Percentiles rank a stretch among this genome's conserved stretches.
Evolutionary conservation across 2,113 vertebrate genomes (phyloP).

Genomic region (Oreochromis niloticus): DNA sequence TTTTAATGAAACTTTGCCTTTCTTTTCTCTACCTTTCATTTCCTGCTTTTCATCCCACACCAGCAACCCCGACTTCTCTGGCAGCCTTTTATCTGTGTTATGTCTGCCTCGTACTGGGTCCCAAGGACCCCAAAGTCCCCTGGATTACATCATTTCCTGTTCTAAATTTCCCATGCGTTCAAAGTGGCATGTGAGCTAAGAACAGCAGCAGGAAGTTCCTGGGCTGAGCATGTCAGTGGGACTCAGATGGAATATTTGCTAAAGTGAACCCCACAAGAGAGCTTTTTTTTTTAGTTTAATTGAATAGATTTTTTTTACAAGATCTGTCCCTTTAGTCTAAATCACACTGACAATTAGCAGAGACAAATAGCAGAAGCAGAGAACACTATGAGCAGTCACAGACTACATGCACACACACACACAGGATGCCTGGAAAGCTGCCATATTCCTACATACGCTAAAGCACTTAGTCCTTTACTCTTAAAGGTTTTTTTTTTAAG

Average conservation of each 20-base stretch:
- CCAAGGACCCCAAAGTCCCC: constrained; percentile 29
- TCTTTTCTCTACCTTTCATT: constrained; percentile 28
- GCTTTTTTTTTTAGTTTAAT: neutral
- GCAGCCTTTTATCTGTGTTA: constrained; percentile 7
- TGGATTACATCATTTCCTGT: constrained; percentile 64
- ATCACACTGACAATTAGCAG: neutral
- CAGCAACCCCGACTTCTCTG: constrained; percentile 5
- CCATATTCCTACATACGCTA: constrained; percentile 71
- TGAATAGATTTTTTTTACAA: neutral
- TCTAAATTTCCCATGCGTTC: constrained; percentile 45
- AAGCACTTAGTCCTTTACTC: constrained; percentile 59
- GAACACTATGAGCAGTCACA: neutral
- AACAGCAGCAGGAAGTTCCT: constrained; percentile 57
- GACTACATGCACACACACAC: neutral
- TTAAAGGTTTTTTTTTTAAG: constrained; percentile 20
- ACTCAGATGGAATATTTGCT: constrained; percentile 3
- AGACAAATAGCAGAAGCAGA: neutral
- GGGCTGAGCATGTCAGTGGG: constrained; percentile 15
- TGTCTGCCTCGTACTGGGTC: constrained; percentile 9
- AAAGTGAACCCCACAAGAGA: neutral
- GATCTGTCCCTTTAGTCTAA: neutral
- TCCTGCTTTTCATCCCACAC: constrained; percentile 18
- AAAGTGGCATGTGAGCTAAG: constrained; percentile 33
- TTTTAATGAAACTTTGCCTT: neutral
- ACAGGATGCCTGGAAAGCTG: constrained; percentile 45